phyloP scores from a whole-genome alignment of 2,888 invertebrate genomes.

The Euzetes globulus region DNA sequence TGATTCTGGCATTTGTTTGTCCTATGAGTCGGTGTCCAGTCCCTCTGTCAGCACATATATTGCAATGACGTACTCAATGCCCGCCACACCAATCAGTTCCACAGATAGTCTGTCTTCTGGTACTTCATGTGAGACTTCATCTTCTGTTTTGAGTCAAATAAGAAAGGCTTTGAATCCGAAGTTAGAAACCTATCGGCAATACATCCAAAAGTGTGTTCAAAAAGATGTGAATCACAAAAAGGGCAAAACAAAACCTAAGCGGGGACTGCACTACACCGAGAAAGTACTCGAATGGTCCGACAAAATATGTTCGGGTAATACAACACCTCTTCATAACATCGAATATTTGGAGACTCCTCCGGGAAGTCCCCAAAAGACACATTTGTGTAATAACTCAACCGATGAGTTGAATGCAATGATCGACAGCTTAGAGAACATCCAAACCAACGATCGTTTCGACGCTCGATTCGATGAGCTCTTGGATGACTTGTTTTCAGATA shows the following conservation, averaged over 20 bases:
- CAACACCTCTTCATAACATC: constrained; percentile 20
- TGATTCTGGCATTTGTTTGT: too few relatives aligned
- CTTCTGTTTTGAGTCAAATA: neutral
- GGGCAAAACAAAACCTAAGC: neutral
- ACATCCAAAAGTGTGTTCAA: neutral
- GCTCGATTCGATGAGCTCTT: too few relatives aligned
- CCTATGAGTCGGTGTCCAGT: neutral
- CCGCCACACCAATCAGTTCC: constrained; percentile 13
- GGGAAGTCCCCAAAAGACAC: constrained; percentile 1
- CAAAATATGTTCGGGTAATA: constrained; percentile 3
- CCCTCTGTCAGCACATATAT: neutral
- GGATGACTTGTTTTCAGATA: too few relatives aligned
- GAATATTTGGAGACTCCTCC: constrained; percentile 17
- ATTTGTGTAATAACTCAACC: too few relatives aligned
- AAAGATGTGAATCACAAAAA: neutral
- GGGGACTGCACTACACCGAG: neutral
- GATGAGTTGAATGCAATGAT: too few relatives aligned
- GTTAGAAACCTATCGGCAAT: neutral
- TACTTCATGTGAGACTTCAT: neutral
- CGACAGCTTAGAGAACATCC: too few relatives aligned
- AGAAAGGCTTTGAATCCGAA: neutral
- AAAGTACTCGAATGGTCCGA: constrained; percentile 15
- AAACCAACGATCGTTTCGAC: too few relatives aligned
- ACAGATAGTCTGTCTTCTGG: neutral
- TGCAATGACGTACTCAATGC: neutral